Percentiles rank a stretch among this genome's conserved stretches.
Conservation (phyloP, 2,797 vertebrate genomes). For the Acanthurus lineatus region DNA sequence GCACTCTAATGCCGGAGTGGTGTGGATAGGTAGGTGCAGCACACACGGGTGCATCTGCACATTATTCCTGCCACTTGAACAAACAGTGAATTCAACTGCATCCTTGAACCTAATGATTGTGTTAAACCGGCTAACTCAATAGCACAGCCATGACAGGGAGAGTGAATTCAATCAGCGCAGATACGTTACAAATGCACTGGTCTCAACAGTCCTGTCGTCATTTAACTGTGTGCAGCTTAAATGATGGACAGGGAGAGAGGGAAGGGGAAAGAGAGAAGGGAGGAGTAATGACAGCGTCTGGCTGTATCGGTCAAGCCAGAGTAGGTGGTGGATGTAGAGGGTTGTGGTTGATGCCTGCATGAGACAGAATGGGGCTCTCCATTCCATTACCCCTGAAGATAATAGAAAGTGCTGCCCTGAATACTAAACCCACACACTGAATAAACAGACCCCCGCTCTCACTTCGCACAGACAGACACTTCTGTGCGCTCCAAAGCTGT, state of each 20-base stretch:
- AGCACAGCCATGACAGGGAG: slow-evolving; percentile 29
- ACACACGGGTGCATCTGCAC: slow-evolving; percentile 30
- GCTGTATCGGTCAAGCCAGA: slow-evolving; percentile 51
- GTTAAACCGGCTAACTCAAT: slow-evolving; percentile 56
- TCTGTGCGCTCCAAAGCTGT: slow-evolving; percentile 52
- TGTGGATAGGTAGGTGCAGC: slow-evolving; percentile 25
- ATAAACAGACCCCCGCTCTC: slow-evolving; percentile 51
- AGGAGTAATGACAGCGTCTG: slow-evolving; percentile 64
- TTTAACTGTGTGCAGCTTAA: slow-evolving; percentile 58
- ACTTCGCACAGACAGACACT: slow-evolving; percentile 53
- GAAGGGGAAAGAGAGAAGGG: slow-evolving; percentile 15
- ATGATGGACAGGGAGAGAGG: slow-evolving; percentile 61
- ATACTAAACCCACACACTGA: slow-evolving; percentile 75
- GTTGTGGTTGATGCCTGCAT: slow-evolving; percentile 62
- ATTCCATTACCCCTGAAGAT: slow-evolving; percentile 77
- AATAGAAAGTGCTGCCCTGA: slow-evolving; percentile 76
- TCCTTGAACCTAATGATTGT: slow-evolving; percentile 59
- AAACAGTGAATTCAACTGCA: slow-evolving; percentile 69
- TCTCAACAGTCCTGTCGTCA: slow-evolving; percentile 61
- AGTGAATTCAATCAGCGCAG: slow-evolving; percentile 66
- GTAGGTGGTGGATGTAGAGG: slow-evolving; percentile 52
- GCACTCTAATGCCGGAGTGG: slow-evolving; percentile 29
- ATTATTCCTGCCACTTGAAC: slow-evolving; percentile 63
- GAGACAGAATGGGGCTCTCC: slow-evolving; percentile 70
- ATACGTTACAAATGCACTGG: slow-evolving; percentile 46